Evolutionary conservation across 2,888 invertebrate genomes (phyloP).

Genomic region (Acrocyrtus sp.): DNA sequence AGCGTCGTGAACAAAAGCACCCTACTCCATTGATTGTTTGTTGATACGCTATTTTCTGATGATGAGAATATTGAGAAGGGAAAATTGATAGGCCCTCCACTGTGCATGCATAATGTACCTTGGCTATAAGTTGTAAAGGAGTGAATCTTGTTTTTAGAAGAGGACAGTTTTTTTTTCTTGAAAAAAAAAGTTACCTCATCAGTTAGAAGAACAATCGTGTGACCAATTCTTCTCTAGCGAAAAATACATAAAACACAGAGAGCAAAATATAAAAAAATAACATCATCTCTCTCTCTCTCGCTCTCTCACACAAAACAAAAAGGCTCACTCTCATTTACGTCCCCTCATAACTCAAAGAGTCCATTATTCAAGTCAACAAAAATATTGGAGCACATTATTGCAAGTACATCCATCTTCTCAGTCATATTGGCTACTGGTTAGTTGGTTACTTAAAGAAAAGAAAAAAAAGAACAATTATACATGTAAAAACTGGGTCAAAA

Average conservation of each 20-base stretch:
- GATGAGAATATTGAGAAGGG: conserved; percentile 17
- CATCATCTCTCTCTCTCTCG: too few species aligned
- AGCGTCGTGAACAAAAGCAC: too few species aligned
- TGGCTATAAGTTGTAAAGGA: too few species aligned
- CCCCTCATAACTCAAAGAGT: conserved; percentile 30
- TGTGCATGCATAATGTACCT: too few species aligned
- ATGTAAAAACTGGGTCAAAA: conserved; percentile 43
- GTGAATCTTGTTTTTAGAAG: conserved; percentile 46
- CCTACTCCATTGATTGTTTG: too few species aligned
- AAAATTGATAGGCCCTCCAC: conserved; percentile 14
- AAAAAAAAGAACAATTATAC: conserved; percentile 42
- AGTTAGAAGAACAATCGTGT: conserved; percentile 38
- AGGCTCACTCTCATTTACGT: conserved; percentile 42
- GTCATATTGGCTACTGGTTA: too few species aligned
- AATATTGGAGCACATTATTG: conserved; percentile 37
- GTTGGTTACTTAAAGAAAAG: too few species aligned
- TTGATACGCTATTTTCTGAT: too few species aligned
- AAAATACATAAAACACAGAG: conserved; percentile 11
- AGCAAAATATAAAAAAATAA: conserved; percentile 12
- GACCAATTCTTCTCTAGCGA: too few species aligned
- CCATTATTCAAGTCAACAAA: conserved; percentile 40
- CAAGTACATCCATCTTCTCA: not conserved
- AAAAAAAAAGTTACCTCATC: conserved; percentile 18
- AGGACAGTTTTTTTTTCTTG: too few species aligned
- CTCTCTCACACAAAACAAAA: conserved; percentile 11